Base-by-base conservation (phyloP, 2,888 invertebrate genomes). In the Caenorhabditis sp. region DNA sequence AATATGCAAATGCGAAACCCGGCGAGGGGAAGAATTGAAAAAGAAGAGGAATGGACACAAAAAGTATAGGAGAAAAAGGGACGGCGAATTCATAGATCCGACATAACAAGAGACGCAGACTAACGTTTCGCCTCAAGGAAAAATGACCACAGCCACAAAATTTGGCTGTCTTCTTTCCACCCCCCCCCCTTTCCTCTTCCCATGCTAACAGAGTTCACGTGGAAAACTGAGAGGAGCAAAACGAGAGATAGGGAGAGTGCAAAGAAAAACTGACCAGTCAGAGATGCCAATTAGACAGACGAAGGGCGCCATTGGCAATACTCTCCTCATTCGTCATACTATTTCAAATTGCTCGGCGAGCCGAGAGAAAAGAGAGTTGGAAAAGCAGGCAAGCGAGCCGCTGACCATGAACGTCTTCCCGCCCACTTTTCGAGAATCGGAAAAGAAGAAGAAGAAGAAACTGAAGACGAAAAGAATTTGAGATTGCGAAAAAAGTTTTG, bases 1-100 rank as follows among this genome's bases (percentile, higher is more conserved):
- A 78, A 78, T 78, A 78, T 78, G 78, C 78, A 78, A 78, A 78
- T 78, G 78, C 70, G 63, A 63, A 63, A 36, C 21, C 23, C 10
- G 52, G 3, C 21, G 52, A 50, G 21, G 50, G 27, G 14, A 14
- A 23, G 52, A 52, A 23, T 43, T 17, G 49, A 21, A 36, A 49
- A 36, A 49, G 57, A 36, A 53, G 27, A 49, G 60, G 56, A n/a
- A 20, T 10, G 43, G 43, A 43, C 43, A 43, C 43, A 43, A 43
- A 43, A 43, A 43, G 43, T 43, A 43, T 10, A 14, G 17, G 43
- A 14, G 43, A 14, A 63, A 61, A 70, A 67, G 67, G 73, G 52
- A 21, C 52, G 52, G 20, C 17, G 20, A 49, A 62, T 60, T 62
- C 59, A 53, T 68, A 73, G 65, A 66, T 65, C 53, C 61, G 58